Base-by-base conservation (phyloP, 2,113 vertebrate species). In the Sinocyclocheilus maitianheensis region DNA sequence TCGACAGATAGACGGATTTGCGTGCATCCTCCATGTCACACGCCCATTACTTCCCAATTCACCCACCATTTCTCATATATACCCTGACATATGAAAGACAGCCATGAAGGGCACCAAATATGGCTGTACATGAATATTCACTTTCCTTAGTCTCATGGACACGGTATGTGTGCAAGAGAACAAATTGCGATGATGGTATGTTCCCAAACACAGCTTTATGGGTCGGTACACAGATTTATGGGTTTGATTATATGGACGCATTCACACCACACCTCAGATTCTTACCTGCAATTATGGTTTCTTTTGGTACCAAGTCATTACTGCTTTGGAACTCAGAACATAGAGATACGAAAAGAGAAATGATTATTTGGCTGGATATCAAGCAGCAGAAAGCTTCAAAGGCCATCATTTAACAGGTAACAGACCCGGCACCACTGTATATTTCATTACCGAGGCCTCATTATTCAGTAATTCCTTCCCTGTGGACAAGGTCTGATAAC, bases 181-280 rank as follows among this genome's bases (percentile, higher is more conserved):
- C 62, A 85, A 75, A 72, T 43, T 46, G 40, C 4, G 16, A 69
- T 71, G 55, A 88, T 88, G 90, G 77, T 85, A 87, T 83, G 46
- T 48, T 87, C 89, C 86, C 84, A 63, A 84, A 83, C 53, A 79
- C 81, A 82, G 83, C 51, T 89, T 88, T 34, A 86, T 22, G 24
- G 83, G 43, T 77, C 85, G 77, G 72, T 40, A 55, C 87, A 83
- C 86, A 89, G 87, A 86, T 81, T 83, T 89, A 87, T 37, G 43
- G 12, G 9, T 13, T 3, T 18, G 58, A 86, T 77, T 83, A 77
- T 77, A 84, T 37, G 72, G 83, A 67, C n/a, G 7, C 72, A 77
- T 86, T 87, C 90, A 90, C 81, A 51, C 88, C 85, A 91, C 92
- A 90, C 91, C 91, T 91, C 88, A 84, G 48, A 62, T 58, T 71